Evolutionary conservation across 2,113 vertebrate genomes (phyloP).

Genomic region (Corapipo altera): DNA sequence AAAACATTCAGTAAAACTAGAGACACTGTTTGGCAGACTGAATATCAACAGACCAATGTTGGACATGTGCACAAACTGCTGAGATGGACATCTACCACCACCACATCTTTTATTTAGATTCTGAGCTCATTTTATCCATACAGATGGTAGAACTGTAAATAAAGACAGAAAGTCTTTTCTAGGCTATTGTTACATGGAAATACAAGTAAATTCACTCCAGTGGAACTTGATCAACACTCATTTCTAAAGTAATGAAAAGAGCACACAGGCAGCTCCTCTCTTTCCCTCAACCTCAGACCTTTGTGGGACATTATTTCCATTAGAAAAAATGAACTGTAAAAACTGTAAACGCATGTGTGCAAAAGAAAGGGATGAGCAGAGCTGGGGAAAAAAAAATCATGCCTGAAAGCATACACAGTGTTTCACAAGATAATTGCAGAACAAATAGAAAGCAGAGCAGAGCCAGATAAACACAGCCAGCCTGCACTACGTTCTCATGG

Average conservation of each 20-base stretch:
- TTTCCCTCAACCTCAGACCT: background rate
- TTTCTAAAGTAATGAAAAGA: background rate
- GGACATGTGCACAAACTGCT: background rate
- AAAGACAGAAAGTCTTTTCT: background rate
- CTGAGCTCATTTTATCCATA: background rate
- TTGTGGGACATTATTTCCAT: background rate
- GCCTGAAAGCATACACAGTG: background rate
- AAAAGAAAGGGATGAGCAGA: background rate
- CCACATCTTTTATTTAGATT: background rate
- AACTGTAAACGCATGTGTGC: background rate
- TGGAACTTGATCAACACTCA: background rate
- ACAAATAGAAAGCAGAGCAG: slow-evolving; percentile 1
- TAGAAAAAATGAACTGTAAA: background rate
- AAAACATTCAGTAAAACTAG: background rate
- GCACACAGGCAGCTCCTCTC: background rate
- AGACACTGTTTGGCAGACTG: background rate
- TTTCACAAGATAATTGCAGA: slow-evolving; percentile 28
- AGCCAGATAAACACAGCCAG: background rate
- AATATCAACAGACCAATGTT: background rate
- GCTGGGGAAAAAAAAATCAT: background rate
- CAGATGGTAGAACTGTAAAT: background rate
- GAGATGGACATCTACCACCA: background rate
- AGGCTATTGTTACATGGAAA: background rate
- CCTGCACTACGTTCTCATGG: accelerated
- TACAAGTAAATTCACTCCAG: background rate